Conservation (phyloP, 2,888 invertebrate genomes). For the Hedychridium roseum region DNA sequence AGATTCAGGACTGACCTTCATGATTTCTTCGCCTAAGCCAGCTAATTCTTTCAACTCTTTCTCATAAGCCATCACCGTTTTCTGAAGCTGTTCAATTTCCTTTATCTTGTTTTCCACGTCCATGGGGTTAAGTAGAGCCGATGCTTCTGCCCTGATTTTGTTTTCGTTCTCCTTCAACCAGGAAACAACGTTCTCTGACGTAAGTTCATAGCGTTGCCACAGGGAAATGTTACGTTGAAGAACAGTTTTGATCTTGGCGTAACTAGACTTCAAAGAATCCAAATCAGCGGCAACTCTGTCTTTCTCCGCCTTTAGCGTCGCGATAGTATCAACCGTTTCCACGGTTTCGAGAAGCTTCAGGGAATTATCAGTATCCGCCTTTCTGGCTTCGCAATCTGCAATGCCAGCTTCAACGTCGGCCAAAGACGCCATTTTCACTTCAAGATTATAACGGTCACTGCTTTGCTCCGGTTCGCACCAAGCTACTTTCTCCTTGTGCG, state of each 20-base stretch:
- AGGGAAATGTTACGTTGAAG: conserved; percentile 76
- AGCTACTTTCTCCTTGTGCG: conserved; percentile 85
- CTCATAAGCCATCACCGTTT: conserved; percentile 72
- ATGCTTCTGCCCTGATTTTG: conserved; percentile 76
- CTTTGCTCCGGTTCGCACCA: conserved; percentile 92
- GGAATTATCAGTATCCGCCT: conserved; percentile 75
- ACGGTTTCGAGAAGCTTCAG: conserved; percentile 76
- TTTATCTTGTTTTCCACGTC: conserved; percentile 75
- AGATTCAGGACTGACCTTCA: conserved; percentile 82
- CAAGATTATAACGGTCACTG: conserved; percentile 90
- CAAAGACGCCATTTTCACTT: conserved; percentile 86
- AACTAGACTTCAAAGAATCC: conserved; percentile 74
- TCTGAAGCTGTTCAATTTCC: conserved; percentile 72
- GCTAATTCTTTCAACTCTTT: conserved; percentile 74
- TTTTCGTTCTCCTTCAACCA: conserved; percentile 85
- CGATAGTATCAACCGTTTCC: conserved; percentile 75
- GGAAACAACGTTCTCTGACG: conserved; percentile 76
- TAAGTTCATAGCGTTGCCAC: conserved; percentile 83
- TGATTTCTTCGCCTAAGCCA: conserved; percentile 75
- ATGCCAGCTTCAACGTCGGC: conserved; percentile 79
- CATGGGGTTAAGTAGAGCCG: conserved; percentile 74
- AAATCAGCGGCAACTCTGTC: conserved; percentile 77
- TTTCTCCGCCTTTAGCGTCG: conserved; percentile 74
- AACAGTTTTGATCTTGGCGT: conserved; percentile 73
- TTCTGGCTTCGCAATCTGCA: conserved; percentile 74